phyloP scores from a whole-genome alignment of 2,797 vertebrate species.

The Syngnathus rostellatus region DNA sequence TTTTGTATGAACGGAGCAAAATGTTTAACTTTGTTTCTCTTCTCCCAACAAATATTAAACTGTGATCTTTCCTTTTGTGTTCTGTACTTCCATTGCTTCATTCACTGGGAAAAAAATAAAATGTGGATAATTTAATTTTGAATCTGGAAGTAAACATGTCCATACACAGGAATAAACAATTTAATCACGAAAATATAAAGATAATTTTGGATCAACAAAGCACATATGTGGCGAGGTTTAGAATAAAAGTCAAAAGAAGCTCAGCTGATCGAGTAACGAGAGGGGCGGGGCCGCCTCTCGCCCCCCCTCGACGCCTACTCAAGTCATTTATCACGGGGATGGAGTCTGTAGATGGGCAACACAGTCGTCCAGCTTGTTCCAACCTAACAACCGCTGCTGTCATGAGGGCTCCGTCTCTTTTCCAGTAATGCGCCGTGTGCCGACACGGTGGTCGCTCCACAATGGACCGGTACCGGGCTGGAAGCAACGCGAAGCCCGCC shows the following conservation, averaged over 20 bases:
- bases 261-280: background rate
- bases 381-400: background rate
- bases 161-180: background rate
- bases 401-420: background rate
- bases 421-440: background rate
- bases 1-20: slow-evolving; percentile 84
- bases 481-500: slow-evolving; percentile 7
- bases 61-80: slow-evolving; percentile 52
- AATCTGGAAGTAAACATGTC: background rate
- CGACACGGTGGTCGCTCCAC: slow-evolving; percentile 2
- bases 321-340: background rate
- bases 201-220: background rate
- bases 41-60: slow-evolving; percentile 55
- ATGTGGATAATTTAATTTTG: background rate
- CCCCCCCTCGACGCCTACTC: background rate
- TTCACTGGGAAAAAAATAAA: background rate
- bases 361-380: background rate
- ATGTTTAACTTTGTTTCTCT: slow-evolving; percentile 64
- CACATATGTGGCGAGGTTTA: no score
- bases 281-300: background rate
- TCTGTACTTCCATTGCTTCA: background rate
- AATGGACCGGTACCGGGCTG: slow-evolving; percentile 21
- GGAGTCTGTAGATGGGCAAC: background rate
- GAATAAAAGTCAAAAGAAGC: no score
- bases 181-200: background rate